Evolutionary conservation across 2,113 vertebrate species (phyloP).

Genomic region (Mastomys coucha): DNA sequence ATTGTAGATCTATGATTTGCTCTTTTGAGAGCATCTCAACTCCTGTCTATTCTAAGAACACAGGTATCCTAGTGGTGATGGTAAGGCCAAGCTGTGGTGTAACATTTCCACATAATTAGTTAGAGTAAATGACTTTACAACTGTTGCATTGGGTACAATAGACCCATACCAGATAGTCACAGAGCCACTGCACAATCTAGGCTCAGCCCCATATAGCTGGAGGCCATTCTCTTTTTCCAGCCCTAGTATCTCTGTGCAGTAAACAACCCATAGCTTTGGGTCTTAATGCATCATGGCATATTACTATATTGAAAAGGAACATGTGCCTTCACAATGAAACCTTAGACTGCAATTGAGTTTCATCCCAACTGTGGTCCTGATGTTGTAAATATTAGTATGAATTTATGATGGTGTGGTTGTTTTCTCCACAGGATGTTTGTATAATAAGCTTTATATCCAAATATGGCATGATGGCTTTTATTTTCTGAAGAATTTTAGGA

Average conservation of each 20-base stretch:
- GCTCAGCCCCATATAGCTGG: neutral
- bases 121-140: slow-evolving; percentile 7
- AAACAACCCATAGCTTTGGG: neutral
- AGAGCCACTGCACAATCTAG: neutral
- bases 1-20: neutral
- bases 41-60: neutral
- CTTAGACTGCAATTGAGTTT: neutral
- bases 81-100: neutral
- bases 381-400: slow-evolving; percentile 38
- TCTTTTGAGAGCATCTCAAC: neutral
- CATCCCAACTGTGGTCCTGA: neutral
- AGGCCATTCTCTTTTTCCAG: neutral
- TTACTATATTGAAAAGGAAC: neutral
- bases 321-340: neutral
- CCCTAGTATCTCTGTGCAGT: neutral
- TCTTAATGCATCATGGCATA: neutral
- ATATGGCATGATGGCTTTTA: slow-evolving; percentile 27
- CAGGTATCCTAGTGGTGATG: neutral
- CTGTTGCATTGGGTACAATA: neutral
- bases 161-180: neutral
- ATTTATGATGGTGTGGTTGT: slow-evolving; percentile 25
- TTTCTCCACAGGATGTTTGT: slow-evolving; percentile 21
- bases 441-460: slow-evolving; percentile 45
- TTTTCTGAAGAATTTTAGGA: slow-evolving; percentile 36
- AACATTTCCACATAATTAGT: neutral